phyloP scores from a whole-genome alignment of 2,797 vertebrate species.

The Betta splendens region DNA sequence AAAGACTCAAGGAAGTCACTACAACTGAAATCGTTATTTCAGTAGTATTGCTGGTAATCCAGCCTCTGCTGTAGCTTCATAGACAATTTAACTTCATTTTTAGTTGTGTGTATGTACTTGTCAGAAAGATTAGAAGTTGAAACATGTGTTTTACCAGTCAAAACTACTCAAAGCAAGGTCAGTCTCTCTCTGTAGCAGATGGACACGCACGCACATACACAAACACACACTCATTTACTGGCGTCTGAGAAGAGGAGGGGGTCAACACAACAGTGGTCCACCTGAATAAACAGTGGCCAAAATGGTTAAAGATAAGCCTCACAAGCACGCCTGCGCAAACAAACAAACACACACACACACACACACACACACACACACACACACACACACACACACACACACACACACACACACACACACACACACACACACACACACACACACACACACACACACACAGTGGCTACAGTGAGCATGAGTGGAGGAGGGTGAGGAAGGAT shows the following conservation, averaged over 20 bases:
- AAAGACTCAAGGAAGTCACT: not conserved
- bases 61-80: not conserved
- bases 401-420: too few relatives aligned
- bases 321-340: slow-evolving; percentile 55
- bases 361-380: slow-evolving; percentile 40
- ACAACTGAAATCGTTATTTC: not conserved
- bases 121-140: slow-evolving; percentile 23
- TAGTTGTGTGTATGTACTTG: slow-evolving; percentile 6
- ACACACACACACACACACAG: slow-evolving; percentile 65
- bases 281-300: slow-evolving; percentile 95
- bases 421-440: slow-evolving; percentile 48
- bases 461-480: slow-evolving; percentile 67
- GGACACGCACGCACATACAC: slow-evolving; percentile 44
- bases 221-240: slow-evolving; percentile 43
- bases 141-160: slow-evolving; percentile 67
- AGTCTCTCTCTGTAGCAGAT: slow-evolving; percentile 50
- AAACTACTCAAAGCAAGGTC: slow-evolving; percentile 71
- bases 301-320: slow-evolving; percentile 77
- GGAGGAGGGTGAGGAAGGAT: slow-evolving; percentile 17
- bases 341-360: slow-evolving; percentile 37
- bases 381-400: slow-evolving; percentile 64
- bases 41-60: too few relatives aligned
- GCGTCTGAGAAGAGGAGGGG: slow-evolving; percentile 53
- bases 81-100: too few relatives aligned
- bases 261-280: slow-evolving; percentile 79